Conservation (phyloP, 2,113 vertebrate species). For the Gadus macrocephalus region DNA sequence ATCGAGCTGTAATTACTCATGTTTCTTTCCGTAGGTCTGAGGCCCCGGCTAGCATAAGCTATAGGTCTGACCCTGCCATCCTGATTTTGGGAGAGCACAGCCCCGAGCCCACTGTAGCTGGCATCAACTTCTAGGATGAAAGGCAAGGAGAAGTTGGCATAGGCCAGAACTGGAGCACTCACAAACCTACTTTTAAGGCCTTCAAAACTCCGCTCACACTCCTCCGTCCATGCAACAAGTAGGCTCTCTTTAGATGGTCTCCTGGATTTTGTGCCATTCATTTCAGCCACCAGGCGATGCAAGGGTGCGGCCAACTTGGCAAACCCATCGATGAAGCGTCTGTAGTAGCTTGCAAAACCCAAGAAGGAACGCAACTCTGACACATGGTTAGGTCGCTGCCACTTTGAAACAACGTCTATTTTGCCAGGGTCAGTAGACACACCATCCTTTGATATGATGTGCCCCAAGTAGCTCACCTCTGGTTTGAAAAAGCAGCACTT, state of each 20-base stretch:
- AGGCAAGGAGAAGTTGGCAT: slow-evolving; percentile 6
- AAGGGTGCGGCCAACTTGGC: slow-evolving; percentile 13
- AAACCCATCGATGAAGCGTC: slow-evolving; percentile 5
- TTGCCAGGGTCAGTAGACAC: slow-evolving; percentile 15
- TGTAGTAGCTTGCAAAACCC: slow-evolving; percentile 12
- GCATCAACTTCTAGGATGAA: neutral
- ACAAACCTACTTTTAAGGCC: neutral
- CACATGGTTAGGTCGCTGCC: neutral
- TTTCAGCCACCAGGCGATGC: slow-evolving; percentile 10
- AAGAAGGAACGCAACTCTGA: slow-evolving; percentile 6
- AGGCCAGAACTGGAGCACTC: neutral
- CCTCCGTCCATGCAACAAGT: neutral
- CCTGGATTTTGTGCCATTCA: neutral
- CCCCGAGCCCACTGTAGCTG: slow-evolving; percentile 11
- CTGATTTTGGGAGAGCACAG: slow-evolving; percentile 11
- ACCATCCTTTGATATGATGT: neutral
- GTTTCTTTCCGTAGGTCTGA: no score
- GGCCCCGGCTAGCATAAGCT: neutral
- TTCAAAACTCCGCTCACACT: neutral
- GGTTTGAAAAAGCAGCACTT: neutral
- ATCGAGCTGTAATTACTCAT: slow-evolving; percentile 18
- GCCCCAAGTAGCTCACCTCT: slow-evolving; percentile 16
- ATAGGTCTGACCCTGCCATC: neutral
- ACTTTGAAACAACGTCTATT: neutral
- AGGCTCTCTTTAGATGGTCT: neutral